phyloP scores from a whole-genome alignment of 1,140 invertebrate genomes.

The Aphaenogaster ashmeadi region DNA sequence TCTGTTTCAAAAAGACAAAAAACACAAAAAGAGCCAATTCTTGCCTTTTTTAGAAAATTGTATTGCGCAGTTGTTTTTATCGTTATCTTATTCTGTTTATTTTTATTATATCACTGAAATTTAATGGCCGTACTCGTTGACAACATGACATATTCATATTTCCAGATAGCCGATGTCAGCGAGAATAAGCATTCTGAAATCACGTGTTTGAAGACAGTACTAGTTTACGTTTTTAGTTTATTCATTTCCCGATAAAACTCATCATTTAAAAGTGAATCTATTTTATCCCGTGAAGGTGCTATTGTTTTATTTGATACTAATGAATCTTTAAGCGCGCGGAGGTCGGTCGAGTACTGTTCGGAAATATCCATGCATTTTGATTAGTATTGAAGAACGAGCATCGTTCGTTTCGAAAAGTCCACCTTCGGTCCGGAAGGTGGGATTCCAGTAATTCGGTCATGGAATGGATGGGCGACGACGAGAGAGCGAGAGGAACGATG shows the following conservation, averaged over 20 bases:
- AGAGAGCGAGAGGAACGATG: conserved; percentile 41
- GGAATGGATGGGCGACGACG: conserved; percentile 68
- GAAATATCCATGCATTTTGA: conserved; percentile 48
- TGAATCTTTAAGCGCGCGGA: conserved; percentile 22
- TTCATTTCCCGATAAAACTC: conserved; percentile 13
- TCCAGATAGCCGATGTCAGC: not conserved
- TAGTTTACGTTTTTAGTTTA: not conserved
- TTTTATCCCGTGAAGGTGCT: not conserved
- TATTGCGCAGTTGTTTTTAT: not conserved
- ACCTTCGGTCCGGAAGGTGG: conserved; percentile 80
- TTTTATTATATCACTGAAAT: not conserved
- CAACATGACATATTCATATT: not conserved
- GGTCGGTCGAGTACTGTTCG: not conserved
- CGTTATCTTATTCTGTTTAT: not conserved
- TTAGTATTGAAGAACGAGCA: conserved; percentile 48
- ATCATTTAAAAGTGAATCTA: not conserved
- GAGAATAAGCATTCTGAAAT: not conserved
- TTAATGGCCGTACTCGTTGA: not conserved
- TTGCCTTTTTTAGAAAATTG: not conserved
- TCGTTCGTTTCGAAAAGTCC: conserved; percentile 60
- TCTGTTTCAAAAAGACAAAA: not conserved
- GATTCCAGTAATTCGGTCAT: conserved; percentile 85
- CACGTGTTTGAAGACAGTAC: not conserved
- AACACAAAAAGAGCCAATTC: not conserved
- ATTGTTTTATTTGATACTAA: conserved; percentile 7